These are phyloP conservation scores for Leptinotarsa defecta DNA, from an alignment of 1,140 invertebrate species.

Conservation along the genomic window DNA sequence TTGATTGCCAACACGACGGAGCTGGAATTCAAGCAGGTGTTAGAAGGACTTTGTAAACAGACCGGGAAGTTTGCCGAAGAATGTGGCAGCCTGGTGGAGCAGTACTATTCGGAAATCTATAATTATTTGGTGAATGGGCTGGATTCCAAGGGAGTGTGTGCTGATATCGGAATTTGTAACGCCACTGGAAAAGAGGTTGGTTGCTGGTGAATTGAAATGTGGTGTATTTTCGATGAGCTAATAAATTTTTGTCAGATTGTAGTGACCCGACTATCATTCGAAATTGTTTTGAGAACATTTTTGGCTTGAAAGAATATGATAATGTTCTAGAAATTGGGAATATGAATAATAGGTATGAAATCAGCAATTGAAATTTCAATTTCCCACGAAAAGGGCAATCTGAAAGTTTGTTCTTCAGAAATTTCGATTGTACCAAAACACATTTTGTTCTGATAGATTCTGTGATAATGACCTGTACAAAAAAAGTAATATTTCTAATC, in stretches of 20 bases:
- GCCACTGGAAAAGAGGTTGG: slow-evolving; percentile 2
- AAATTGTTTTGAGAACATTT: background rate
- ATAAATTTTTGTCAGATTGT: slow-evolving; percentile 15
- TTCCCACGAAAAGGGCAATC: too few species aligned
- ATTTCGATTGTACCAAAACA: too few species aligned
- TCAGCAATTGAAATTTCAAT: too few species aligned
- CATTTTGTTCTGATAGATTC: too few species aligned
- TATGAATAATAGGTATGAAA: too few species aligned
- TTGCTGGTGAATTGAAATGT: slow-evolving; percentile 45
- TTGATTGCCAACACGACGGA: slow-evolving; percentile 85
- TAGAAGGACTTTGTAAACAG: slow-evolving; percentile 80
- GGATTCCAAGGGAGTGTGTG: slow-evolving; percentile 71
- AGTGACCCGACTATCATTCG: background rate
- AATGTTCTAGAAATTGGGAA: too few species aligned
- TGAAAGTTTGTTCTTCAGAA: too few species aligned
- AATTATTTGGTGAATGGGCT: slow-evolving; percentile 70
- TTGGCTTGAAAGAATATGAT: too few species aligned
- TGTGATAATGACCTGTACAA: too few species aligned
- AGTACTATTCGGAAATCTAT: slow-evolving; percentile 79
- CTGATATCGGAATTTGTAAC: slow-evolving; percentile 71
- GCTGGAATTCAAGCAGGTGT: slow-evolving; percentile 75
- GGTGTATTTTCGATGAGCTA: slow-evolving; percentile 23
- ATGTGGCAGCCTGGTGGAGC: slow-evolving; percentile 72
- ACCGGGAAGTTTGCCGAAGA: slow-evolving; percentile 69
- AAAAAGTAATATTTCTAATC: too few species aligned